These are phyloP conservation scores for Apamea sordens DNA, from an alignment of 2,888 invertebrate species.

Conservation along the genomic window DNA sequence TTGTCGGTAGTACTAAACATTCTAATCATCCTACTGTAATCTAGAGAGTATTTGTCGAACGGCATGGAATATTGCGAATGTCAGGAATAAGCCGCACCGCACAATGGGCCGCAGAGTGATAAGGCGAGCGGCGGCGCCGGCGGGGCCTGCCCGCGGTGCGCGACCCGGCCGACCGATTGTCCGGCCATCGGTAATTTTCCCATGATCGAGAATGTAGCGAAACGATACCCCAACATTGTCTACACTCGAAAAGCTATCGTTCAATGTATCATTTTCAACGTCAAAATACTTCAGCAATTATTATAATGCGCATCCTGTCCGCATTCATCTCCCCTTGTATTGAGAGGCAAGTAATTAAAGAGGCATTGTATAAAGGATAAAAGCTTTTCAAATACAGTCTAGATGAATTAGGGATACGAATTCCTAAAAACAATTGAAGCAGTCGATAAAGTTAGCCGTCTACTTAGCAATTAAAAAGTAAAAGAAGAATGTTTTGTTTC, in stretches of 20 bases:
- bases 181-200: slow-evolving; percentile 82
- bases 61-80: slow-evolving; percentile 83
- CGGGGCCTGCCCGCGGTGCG: slow-evolving; percentile 67
- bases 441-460: slow-evolving; percentile 76
- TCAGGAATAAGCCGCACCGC: slow-evolving; percentile 74
- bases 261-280: slow-evolving; percentile 71
- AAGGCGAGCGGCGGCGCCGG: slow-evolving; percentile 68
- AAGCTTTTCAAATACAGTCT: slow-evolving; percentile 63
- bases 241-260: slow-evolving; percentile 68
- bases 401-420: slow-evolving; percentile 70
- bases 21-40: slow-evolving; percentile 82
- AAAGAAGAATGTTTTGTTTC: slow-evolving; percentile 76
- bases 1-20: slow-evolving; percentile 76
- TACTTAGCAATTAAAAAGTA: slow-evolving; percentile 84
- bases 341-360: slow-evolving; percentile 55
- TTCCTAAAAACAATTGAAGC: slow-evolving; percentile 76
- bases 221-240: slow-evolving; percentile 79
- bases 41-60: slow-evolving; percentile 81
- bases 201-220: slow-evolving; percentile 80
- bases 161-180: slow-evolving; percentile 75
- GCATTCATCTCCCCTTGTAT: slow-evolving; percentile 33
- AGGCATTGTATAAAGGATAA: slow-evolving; percentile 55
- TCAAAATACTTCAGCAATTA: slow-evolving; percentile 43
- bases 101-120: slow-evolving; percentile 81
- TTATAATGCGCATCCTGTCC: slow-evolving; percentile 35